phyloP scores from a whole-genome alignment of 2,797 vertebrate species.

The Acanthopagrus latus region DNA sequence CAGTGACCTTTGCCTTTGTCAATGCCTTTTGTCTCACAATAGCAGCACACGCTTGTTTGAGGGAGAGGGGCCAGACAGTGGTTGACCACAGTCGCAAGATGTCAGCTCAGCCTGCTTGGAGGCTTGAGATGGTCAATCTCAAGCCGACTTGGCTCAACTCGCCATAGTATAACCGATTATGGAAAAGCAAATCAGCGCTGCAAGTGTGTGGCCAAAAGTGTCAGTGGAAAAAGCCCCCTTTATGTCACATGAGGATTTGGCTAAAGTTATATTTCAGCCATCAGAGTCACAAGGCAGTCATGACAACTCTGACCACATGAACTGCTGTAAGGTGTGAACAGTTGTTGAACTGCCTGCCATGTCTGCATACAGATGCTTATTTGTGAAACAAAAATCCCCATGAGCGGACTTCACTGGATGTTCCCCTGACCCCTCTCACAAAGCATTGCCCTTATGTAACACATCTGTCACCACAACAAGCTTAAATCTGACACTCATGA shows the following conservation, averaged over 20 bases:
- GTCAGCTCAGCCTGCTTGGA: too few relatives aligned
- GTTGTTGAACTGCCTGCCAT: conserved; percentile 10
- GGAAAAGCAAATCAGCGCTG: too few relatives aligned
- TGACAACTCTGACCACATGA: conserved; percentile 4
- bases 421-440: conserved; percentile 18
- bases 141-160: too few relatives aligned
- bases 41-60: too few relatives aligned
- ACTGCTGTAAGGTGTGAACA: conserved; percentile 30
- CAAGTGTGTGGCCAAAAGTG: too few relatives aligned
- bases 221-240: not conserved
- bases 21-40: too few relatives aligned
- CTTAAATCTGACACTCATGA: conserved; percentile 6
- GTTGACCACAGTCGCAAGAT: too few relatives aligned
- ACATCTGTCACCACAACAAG: not conserved
- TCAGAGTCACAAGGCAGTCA: conserved; percentile 18
- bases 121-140: too few relatives aligned
- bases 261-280: conserved; percentile 21
- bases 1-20: too few relatives aligned
- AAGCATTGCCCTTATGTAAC: not conserved
- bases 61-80: too few relatives aligned
- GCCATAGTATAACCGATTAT: too few relatives aligned
- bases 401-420: conserved; percentile 6
- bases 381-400: conserved; percentile 27
- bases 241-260: not conserved
- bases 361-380: conserved; percentile 10